Evolutionary conservation across 2,888 invertebrate species (phyloP), one percentile per base, ranked within the genome.

Genomic region (Vandiemenella viatica): DNA sequence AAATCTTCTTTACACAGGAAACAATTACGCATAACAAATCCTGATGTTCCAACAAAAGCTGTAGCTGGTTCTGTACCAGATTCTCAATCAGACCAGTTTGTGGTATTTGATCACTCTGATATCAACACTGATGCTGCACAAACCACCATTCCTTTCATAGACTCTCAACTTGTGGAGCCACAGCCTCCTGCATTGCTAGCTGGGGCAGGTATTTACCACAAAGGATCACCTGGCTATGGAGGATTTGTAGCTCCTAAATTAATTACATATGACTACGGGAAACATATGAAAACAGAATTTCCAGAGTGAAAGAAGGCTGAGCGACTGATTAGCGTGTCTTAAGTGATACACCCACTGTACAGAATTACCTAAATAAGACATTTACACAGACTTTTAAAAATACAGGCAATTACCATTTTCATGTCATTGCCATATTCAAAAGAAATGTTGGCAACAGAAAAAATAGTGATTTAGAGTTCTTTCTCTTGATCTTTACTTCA

Each of bases 71-170:
- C 79, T 8, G 57, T 67, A 5, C 73, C 77, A 15, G 75, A 77
- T 62, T 80, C 82, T 0, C 62, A 63, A 1, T 69, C 77, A 54
- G 80, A 84, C 63, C 79, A 83, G 60, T 85, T 72, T 64, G 59
- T 84, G 16, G 75, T 79, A 59, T 84, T 84, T 65, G 75, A 75
- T 1, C 72, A 84, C 58, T 74, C 79, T 0, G 82, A 81, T 64
- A 67, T 81, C 46, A 76, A 77, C 23, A 75, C 76, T 17, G 88
- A 89, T 65, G 86, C 78, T 0, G 84, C 81, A 0, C 89, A 89
- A 67, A 82, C 78, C 54, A 86, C 87, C 0, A 79, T 89, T 49
- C 89, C 89, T 0, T 89, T 82, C 63, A 63, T 89, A 16, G 89
- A 89, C 62, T 73, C 79, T 55, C 88, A 88, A 62, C 75, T 79